These are phyloP conservation scores for Dendrophyllia cribrosa DNA, from an alignment of 64 coral and sea anemone species.

Conservation along the genomic window DNA sequence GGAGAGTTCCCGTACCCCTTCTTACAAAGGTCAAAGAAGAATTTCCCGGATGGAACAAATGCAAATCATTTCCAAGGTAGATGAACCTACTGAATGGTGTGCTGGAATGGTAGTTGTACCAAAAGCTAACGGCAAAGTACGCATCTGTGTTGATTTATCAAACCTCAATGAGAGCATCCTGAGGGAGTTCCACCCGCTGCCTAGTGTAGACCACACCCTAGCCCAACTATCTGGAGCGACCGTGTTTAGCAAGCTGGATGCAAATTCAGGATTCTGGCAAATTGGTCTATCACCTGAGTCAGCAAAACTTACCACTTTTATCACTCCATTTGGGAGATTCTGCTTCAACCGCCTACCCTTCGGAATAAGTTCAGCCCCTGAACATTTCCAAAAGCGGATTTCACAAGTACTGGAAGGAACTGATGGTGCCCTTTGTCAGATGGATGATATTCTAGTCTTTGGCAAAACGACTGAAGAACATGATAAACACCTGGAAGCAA, in stretches of 20 bases:
- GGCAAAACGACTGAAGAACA: slow-evolving; percentile 22
- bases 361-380: slow-evolving; percentile 6
- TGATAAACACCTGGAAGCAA: slow-evolving; percentile 7
- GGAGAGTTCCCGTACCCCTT: background rate
- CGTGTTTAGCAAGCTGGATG: slow-evolving; percentile 59
- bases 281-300: slow-evolving; percentile 15
- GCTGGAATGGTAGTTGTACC: slow-evolving; percentile 41
- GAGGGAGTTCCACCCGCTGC: slow-evolving; percentile 9
- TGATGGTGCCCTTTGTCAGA: slow-evolving; percentile 14
- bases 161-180: slow-evolving; percentile 10
- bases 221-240: slow-evolving; percentile 25
- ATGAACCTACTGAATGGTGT: slow-evolving; percentile 52
- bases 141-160: slow-evolving; percentile 36
- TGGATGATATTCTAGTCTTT: slow-evolving; percentile 43
- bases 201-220: slow-evolving; percentile 22
- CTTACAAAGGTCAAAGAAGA: slow-evolving; percentile 12
- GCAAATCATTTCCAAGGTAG: slow-evolving; percentile 22
- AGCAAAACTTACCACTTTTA: slow-evolving; percentile 24
- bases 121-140: slow-evolving; percentile 20
- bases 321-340: slow-evolving; percentile 42
- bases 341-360: slow-evolving; percentile 35
- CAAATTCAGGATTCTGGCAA: slow-evolving; percentile 59
- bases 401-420: background rate
- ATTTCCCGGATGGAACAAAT: background rate
- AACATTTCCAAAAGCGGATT: slow-evolving; percentile 41